Evolutionary conservation across 2,797 vertebrate genomes (phyloP).

Genomic region (Alcedo atthis): DNA sequence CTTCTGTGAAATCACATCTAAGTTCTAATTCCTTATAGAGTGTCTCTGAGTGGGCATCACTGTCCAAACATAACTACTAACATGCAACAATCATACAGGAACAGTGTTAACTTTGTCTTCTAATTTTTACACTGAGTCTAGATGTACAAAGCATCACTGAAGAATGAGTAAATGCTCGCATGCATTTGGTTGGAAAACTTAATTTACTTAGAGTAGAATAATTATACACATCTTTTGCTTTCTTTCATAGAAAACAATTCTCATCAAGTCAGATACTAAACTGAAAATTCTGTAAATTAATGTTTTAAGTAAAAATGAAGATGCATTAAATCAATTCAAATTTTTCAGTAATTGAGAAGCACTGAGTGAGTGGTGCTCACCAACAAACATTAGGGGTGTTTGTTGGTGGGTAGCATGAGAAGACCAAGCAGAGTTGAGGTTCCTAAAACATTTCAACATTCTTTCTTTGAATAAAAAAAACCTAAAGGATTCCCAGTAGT

Average conservation of each 20-base stretch:
- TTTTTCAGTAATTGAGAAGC: conserved; percentile 37
- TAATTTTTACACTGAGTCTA: background rate
- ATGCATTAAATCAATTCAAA: background rate
- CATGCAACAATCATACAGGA: background rate
- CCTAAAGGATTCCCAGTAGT: background rate
- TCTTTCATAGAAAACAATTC: background rate
- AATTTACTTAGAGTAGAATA: conserved; percentile 7
- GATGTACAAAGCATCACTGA: background rate
- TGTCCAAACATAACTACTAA: background rate
- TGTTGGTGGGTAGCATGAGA: background rate
- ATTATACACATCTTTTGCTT: background rate
- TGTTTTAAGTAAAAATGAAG: conserved; percentile 11
- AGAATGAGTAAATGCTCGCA: background rate
- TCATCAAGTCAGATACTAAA: conserved; percentile 14
- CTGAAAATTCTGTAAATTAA: background rate
- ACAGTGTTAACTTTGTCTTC: background rate
- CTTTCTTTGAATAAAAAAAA: background rate
- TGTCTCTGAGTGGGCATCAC: background rate
- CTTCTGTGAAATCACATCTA: background rate
- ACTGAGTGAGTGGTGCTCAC: background rate
- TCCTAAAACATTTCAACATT: background rate
- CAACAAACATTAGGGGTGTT: background rate
- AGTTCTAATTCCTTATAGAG: background rate
- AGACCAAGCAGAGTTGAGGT: background rate
- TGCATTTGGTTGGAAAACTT: background rate